A percentile compares a stretch with the other conserved stretches of the same genome.
phyloP scores from a whole-genome alignment of 2,113 vertebrate genomes.

The Bubalus kerabau region DNA sequence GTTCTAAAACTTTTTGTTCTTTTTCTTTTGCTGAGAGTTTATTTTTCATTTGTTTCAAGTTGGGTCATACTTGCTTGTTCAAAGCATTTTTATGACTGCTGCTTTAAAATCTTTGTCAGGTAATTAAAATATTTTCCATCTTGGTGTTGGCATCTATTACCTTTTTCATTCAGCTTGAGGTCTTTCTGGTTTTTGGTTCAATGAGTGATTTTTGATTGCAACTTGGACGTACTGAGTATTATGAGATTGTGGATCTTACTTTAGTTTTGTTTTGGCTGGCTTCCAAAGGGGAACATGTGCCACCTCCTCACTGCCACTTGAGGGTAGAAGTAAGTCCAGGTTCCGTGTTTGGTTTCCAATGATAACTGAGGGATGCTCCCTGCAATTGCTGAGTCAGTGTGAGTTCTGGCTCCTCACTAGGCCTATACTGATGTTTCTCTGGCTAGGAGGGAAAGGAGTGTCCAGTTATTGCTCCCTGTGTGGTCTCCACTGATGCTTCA shows the following conservation, averaged over 20 bases:
- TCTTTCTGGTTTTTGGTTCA: neutral
- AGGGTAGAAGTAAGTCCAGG: neutral
- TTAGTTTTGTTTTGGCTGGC: neutral
- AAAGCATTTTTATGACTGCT: neutral
- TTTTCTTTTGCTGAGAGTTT: constrained; percentile 4
- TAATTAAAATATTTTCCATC: neutral
- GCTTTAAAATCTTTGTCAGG: neutral
- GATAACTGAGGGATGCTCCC: neutral
- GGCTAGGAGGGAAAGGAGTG: neutral
- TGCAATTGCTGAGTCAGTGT: neutral
- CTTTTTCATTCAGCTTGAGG: neutral
- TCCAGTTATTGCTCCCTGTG: neutral
- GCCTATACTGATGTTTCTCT: neutral
- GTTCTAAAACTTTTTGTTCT: constrained; percentile 1
- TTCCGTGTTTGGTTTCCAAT: neutral
- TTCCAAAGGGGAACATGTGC: neutral
- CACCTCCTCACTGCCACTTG: neutral
- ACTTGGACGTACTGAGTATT: neutral
- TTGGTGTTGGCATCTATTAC: neutral
- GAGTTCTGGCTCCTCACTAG: neutral
- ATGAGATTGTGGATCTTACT: neutral
- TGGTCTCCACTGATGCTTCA: neutral
- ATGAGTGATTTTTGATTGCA: neutral
- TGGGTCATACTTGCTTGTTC: neutral
- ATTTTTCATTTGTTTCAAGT: neutral